Evolutionary conservation across 2,113 vertebrate genomes (phyloP).

Genomic region (Vireo altiloquus): DNA sequence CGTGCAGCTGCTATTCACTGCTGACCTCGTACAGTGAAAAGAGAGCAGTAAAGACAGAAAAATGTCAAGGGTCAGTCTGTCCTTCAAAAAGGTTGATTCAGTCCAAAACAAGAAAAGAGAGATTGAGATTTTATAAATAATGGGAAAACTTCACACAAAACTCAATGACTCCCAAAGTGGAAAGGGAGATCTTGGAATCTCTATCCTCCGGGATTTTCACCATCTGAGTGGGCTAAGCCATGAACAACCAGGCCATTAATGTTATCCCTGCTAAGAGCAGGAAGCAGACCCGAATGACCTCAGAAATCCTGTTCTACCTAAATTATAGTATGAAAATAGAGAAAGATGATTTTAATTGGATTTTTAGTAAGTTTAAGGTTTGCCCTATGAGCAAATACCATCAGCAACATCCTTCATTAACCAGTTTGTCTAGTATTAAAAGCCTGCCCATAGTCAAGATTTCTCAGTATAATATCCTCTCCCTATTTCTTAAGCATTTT

Average conservation of each 20-base stretch:
- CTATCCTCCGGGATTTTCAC: neutral
- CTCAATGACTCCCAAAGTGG: neutral
- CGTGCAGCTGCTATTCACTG: fast-evolving
- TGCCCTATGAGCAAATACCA: neutral
- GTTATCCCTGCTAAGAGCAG: neutral
- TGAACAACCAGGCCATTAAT: neutral
- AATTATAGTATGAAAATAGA: neutral
- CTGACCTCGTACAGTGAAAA: fast-evolving
- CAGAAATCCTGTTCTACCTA: neutral
- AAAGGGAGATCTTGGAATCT: neutral
- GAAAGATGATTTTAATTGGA: neutral
- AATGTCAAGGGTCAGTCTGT: neutral
- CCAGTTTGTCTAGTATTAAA: neutral
- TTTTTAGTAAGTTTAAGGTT: neutral
- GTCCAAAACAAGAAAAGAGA: neutral
- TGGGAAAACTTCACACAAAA: neutral
- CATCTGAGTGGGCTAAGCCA: neutral
- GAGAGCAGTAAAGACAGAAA: neutral
- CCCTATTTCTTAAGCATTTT: neutral
- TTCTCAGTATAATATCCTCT: neutral
- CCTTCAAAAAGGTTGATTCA: neutral
- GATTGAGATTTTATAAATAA: neutral
- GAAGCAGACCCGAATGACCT: neutral
- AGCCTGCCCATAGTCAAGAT: neutral
- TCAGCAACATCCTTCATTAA: neutral